Conservation (phyloP, 2,797 vertebrate genomes). For the Nannoperca obscura region DNA sequence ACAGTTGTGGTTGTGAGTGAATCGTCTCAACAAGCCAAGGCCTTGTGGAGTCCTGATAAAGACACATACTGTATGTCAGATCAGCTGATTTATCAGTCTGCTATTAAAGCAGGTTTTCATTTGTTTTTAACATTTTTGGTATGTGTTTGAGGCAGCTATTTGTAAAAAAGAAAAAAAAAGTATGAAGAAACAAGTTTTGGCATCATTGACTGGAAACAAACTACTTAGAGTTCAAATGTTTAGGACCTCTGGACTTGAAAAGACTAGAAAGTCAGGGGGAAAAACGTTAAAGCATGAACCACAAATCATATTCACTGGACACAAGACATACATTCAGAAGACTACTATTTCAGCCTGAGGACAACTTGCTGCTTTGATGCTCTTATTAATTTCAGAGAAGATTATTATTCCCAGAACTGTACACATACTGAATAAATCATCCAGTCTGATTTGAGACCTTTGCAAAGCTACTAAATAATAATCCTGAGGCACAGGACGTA, state of each 20-base stretch:
- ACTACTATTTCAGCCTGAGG: constrained; percentile 52
- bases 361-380: constrained; percentile 47
- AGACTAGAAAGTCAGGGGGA: constrained; percentile 25
- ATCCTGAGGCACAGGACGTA: constrained; percentile 46
- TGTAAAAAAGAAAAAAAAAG: not conserved
- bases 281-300: constrained; percentile 51
- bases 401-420: constrained; percentile 48
- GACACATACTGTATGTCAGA: not conserved
- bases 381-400: constrained; percentile 54
- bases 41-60: not conserved
- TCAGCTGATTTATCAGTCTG: constrained; percentile 3
- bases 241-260: constrained; percentile 36
- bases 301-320: constrained; percentile 62
- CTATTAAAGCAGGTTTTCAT: constrained; percentile 15
- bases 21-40: not conserved
- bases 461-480: constrained; percentile 49
- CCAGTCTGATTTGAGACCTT: constrained; percentile 46
- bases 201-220: constrained; percentile 34
- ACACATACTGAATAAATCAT: constrained; percentile 59
- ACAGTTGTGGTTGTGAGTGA: not conserved
- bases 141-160: constrained; percentile 20
- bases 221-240: constrained; percentile 33
- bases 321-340: constrained; percentile 51
- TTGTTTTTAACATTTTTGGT: constrained; percentile 15
- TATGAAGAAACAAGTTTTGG: constrained; percentile 29